Base-by-base conservation (phyloP, 2,797 vertebrate genomes). In the Pteronotus mesoamericanus region DNA sequence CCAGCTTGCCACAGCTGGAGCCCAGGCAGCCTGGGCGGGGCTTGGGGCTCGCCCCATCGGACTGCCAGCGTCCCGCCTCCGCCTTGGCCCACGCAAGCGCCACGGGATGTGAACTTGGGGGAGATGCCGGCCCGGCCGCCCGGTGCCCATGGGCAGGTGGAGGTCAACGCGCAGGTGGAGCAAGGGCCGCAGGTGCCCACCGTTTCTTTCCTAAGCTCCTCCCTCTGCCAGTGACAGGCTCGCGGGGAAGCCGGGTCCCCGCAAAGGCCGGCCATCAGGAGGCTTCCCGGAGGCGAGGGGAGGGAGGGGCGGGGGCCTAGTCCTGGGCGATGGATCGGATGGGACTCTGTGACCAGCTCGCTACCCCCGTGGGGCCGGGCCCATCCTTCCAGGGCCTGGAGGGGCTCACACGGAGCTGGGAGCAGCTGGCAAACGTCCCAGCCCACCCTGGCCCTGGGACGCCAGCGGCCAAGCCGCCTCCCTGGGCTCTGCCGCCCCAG, bases 31-130 rank as follows among this genome's bases (percentile, higher is more conserved):
- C 14, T 3, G 24, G 69, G 6, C 0, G 14, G 14, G 32, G 1
- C 55, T 16, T 11, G 12, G 34, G 46, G 37, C 11, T 4, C 7
- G 2, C 0, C 2, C 2, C 2, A 0, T 3, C 46, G 0, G 9
- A 12, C 44, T 14, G 2, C 32, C 9, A 3, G 34, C 39, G 6
- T 2, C 22, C 48, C 24, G 48, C 24, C 11, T 18, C 85, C 18
- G 3, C 39, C 29, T 21, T 32, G 39, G 12, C 9, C 18, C 24
- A 6, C 0, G 0, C 34, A 5, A 19, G 51, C 14, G 39, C 15
- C 39, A 29, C 1, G 29, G 34, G 15, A 64, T 19, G 6, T 0
- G 7, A 26, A 24, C 6, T 1, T 0, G 15, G 26, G 10, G 22
- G 55, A 42, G 42, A 24, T 8, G 42, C 57, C 57, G 26, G 1